phyloP scores from a whole-genome alignment of 2,113 vertebrate species.

The Prionailurus bengalensis region DNA sequence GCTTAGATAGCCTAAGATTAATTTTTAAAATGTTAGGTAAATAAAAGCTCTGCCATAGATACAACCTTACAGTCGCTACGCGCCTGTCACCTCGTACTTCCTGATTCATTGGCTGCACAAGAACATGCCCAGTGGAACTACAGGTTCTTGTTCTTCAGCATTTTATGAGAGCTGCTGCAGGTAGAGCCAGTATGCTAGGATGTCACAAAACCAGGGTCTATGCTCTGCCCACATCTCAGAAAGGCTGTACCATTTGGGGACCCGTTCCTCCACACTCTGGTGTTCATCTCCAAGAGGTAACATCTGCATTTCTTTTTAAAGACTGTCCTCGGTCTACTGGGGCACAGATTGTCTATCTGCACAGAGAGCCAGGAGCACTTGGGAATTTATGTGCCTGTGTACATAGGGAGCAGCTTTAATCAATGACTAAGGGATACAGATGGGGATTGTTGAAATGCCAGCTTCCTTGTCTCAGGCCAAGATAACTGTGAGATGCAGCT shows the following conservation, averaged over 20 bases:
- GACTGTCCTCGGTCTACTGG: neutral
- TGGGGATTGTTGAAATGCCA: neutral
- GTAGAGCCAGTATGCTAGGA: neutral
- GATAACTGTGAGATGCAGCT: neutral
- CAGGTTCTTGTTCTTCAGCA: neutral
- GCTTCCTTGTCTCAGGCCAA: neutral
- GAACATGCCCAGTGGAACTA: neutral
- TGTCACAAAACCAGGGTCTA: neutral
- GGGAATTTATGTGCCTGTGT: neutral
- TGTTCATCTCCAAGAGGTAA: neutral
- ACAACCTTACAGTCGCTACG: neutral
- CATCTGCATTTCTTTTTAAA: neutral
- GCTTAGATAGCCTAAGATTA: neutral
- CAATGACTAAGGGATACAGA: neutral
- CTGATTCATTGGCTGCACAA: neutral
- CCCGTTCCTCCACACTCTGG: neutral
- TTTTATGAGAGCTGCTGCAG: neutral
- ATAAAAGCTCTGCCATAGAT: neutral
- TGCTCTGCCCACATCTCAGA: neutral
- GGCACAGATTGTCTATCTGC: neutral
- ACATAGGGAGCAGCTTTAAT: neutral
- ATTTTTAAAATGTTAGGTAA: neutral
- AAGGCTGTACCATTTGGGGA: neutral
- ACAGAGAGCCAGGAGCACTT: neutral
- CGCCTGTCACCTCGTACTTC: neutral